Conservation (phyloP, 2,113 vertebrate genomes). For the Oryctolagus cuniculus region mOryCun1.1 NC_091449.1:57915501-57916000, state of each 20-base stretch:
- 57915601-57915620: background rate
- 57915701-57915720: background rate
- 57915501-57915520: too few species aligned
- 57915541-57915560: too few species aligned
- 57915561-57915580: background rate
- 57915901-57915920: slow-evolving; percentile 10
- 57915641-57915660: background rate
- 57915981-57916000: background rate
- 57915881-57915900: background rate
- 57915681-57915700: background rate
- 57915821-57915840: background rate
- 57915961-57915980: background rate
- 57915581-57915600: background rate
- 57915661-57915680: background rate
- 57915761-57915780: background rate
- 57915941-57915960: background rate
- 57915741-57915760: background rate
- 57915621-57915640: background rate
- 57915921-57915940: background rate
- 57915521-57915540: too few species aligned
- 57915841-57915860: background rate
- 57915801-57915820: background rate
- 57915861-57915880: background rate
- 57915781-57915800: background rate
- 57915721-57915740: background rate